Conservation (phyloP, 2,888 invertebrate species). For the Xanthorhoe designata region DNA sequence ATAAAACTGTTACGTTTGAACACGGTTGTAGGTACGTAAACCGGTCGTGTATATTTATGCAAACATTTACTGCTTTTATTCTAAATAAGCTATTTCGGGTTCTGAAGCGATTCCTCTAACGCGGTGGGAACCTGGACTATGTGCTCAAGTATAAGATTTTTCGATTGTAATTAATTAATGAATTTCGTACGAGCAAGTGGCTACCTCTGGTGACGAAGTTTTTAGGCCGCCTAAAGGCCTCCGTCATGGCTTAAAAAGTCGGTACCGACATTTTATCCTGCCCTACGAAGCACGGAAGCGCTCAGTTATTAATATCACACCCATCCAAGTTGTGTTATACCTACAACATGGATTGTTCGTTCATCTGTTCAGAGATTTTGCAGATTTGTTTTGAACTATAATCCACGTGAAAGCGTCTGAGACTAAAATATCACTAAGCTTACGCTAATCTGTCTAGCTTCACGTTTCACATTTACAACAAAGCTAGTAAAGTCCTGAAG, state of each 20-base stretch:
- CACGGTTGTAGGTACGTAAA: neutral
- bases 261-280: too few species aligned
- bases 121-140: neutral
- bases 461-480: neutral
- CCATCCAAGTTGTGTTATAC: neutral
- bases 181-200: too few species aligned
- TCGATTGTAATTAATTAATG: neutral
- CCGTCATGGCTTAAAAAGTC: too few species aligned
- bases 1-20: conserved; percentile 1
- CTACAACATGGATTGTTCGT: too few species aligned
- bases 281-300: too few species aligned
- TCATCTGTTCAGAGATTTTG: neutral
- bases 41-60: neutral
- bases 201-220: too few species aligned
- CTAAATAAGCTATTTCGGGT: neutral
- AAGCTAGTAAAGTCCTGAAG: neutral
- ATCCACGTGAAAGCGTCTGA: conserved; percentile 1
- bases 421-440: neutral
- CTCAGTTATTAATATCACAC: too few species aligned
- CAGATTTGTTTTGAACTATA: conserved; percentile 1
- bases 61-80: neutral
- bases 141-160: neutral
- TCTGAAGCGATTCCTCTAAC: neutral
- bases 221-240: too few species aligned
- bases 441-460: conserved; percentile 10